These are phyloP conservation scores for Mesochorus sp. DNA, from an alignment of 2,888 invertebrate species.

Conservation along the genomic window DNA sequence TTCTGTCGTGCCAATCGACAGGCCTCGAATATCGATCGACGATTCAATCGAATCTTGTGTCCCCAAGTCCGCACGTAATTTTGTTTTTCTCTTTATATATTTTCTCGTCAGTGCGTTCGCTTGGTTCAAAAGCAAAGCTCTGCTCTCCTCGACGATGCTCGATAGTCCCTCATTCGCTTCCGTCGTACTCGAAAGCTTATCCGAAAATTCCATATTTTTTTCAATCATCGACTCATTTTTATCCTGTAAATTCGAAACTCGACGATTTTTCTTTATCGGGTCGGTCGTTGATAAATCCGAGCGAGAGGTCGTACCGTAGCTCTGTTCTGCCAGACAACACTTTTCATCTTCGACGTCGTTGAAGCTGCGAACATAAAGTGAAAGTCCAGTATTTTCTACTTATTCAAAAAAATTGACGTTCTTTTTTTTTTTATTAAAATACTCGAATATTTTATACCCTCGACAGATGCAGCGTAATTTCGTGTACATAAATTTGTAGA, in stretches of 20 bases:
- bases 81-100: background rate
- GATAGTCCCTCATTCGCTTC: slow-evolving; percentile 23
- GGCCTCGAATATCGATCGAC: background rate
- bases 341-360: slow-evolving; percentile 16
- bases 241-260: background rate
- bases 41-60: background rate
- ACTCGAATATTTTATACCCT: slow-evolving; percentile 33
- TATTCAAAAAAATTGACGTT: too few relatives aligned
- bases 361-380: slow-evolving; percentile 11
- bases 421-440: too few relatives aligned
- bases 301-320: slow-evolving; percentile 40
- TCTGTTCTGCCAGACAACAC: slow-evolving; percentile 39
- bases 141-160: background rate
- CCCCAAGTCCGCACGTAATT: background rate
- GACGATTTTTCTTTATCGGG: background rate
- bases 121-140: background rate
- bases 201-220: background rate
- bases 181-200: slow-evolving; percentile 9
- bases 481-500: slow-evolving; percentile 54
- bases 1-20: background rate
- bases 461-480: slow-evolving; percentile 49
- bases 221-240: background rate
- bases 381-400: background rate
- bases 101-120: slow-evolving; percentile 6
- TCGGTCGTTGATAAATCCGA: background rate